Base-by-base conservation (phyloP, 2,113 vertebrate species). In the Sturnira hondurensis region DNA sequence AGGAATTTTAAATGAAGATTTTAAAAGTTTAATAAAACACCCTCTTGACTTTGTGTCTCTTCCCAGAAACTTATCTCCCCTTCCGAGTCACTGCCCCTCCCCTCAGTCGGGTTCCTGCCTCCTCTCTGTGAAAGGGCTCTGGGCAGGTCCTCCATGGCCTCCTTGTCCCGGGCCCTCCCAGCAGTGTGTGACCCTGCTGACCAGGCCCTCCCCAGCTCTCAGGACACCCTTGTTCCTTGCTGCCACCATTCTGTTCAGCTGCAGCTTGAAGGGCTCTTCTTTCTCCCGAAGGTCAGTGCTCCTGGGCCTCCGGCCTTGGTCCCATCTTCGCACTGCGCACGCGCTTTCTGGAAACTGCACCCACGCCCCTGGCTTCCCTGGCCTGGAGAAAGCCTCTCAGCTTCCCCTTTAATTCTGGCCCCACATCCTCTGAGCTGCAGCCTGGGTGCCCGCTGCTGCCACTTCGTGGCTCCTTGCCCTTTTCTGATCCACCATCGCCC, bases 401-500 rank as follows among this genome's bases (percentile, higher is more conserved):
- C 8, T 2, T 16, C 6, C 67, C 9, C 6, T 31, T 43, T 13
- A 11, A 0, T 28, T 26, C 36, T n/a, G 16, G 58, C 31, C 31
- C 19, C 11, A 3, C 41, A 6, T 5, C 16, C 36, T 31, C 28
- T 24, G 15, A 20, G 54, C 86, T 31, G 84, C 58, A 17, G 68
- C 45, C 19, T 7, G 22, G 47, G 65, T 15, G 12, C 3, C 86
- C 28, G 41, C 26, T 7, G 58, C 78, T 5, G 26, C 52, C 0
- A 5, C 73, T 22, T 12, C 4, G 0, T 2, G 6, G 38, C 38
- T 80, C 24, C 67, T 54, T 17, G 4, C 10, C 12, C 20, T 74
- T 36, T 17, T 47, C 24, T 15, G 63, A 45, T 0, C 4, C 7
- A 36, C 47, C 52, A 0, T 0, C 0, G 8, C 15, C 38, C 33